Evolutionary conservation across 2,888 invertebrate genomes (phyloP).

Genomic region (Cheiracanthium punctorium): DNA sequence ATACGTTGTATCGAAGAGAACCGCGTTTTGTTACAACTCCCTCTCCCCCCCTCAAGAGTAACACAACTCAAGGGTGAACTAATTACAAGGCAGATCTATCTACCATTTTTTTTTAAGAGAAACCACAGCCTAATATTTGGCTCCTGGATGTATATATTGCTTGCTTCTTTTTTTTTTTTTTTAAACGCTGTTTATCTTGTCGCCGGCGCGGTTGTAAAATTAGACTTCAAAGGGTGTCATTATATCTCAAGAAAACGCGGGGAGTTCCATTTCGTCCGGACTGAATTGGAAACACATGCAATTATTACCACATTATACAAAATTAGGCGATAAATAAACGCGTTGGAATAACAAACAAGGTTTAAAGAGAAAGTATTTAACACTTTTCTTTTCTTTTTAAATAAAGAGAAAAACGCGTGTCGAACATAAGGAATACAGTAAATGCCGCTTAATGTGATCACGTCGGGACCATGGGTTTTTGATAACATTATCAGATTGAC

Average conservation of each 20-base stretch:
- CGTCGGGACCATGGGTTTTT: too few species aligned
- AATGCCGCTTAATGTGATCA: too few species aligned
- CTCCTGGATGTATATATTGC: neutral
- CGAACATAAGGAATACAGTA: too few species aligned
- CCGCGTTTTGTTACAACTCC: neutral
- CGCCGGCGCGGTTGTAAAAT: neutral
- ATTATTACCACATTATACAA: neutral
- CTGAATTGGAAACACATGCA: neutral
- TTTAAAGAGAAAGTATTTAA: too few species aligned
- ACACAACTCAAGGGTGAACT: neutral
- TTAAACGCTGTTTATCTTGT: neutral
- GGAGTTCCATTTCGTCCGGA: neutral
- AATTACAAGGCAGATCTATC: neutral
- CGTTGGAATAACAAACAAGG: too few species aligned
- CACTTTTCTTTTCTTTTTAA: too few species aligned
- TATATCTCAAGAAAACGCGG: too few species aligned
- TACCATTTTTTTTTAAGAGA: neutral
- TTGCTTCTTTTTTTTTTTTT: too few species aligned
- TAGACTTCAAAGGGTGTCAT: neutral
- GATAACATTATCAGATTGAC: too few species aligned
- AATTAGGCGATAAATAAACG: neutral
- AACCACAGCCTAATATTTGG: neutral
- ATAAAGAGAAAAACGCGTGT: too few species aligned
- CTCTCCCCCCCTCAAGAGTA: neutral
- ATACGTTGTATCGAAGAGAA: neutral